Base-by-base conservation (phyloP, 2,888 invertebrate species). In the Heteromurus nitidus region DNA sequence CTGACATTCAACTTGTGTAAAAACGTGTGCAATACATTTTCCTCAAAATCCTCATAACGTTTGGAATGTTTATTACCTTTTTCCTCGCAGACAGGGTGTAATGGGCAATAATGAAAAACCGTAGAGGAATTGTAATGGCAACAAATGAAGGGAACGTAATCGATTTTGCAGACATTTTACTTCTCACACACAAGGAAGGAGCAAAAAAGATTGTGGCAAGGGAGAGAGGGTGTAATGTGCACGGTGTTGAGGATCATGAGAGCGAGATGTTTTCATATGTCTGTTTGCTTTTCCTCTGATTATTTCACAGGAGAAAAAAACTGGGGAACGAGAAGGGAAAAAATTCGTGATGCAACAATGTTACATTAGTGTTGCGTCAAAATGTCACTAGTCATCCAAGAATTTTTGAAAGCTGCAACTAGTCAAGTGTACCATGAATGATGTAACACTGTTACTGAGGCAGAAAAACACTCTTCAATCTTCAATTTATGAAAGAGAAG, bases 341-440 rank as follows among this genome's bases (percentile, higher is more conserved):
- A 44, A 58, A 67, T 58, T 20, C 26, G 60, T 20, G 42, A 67
- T 31, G 50, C 42, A 68, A 68, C 68, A 68, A 42, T 31, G 60
- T 53, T 53, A 47, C 58, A 67, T 75, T 75, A 76, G n/a, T n/a
- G 22, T 26, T 68, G 60, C 68, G 76, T 75, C 76, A 68, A 68
- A 76, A 76, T 76, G 76, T 76, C 76, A 76, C 76, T 68, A 76
- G 68, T 64, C 67, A 67, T 26, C 30, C 62, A 62, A 62, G 58
- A 73, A 50, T 30, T 62, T 20, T 70, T 42, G 44, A n/a, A 44
- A 44, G n/a, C 44, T 44, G 44, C n/a, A n/a, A n/a, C n/a, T n/a
- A n/a, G n/a, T n/a, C n/a, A n/a, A n/a, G n/a, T n/a, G n/a, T n/a
- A n/a, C n/a, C n/a, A n/a, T n/a, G n/a, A n/a, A n/a, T n/a, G n/a